Percentiles rank a stretch among this genome's conserved stretches.
Evolutionary conservation across 2,113 vertebrate genomes (phyloP).

Genomic region (Gasterosteus nipponicus): DNA sequence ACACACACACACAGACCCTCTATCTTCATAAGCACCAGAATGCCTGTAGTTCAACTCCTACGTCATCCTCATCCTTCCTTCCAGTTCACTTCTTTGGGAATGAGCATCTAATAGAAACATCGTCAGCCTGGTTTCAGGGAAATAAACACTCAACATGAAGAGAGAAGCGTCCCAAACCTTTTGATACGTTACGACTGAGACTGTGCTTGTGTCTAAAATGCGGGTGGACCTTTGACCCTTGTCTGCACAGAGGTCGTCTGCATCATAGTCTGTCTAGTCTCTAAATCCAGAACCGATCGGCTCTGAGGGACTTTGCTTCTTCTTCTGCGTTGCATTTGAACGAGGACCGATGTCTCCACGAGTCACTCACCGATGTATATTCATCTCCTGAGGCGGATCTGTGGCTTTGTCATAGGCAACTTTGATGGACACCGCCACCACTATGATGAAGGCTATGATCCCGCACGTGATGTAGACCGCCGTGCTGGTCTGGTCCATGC

Average conservation of each 20-base stretch:
- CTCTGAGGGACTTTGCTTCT: neutral
- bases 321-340: neutral
- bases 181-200: neutral
- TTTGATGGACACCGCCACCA: slow-evolving; percentile 94
- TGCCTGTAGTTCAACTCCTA: slow-evolving; percentile 34
- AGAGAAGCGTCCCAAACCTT: neutral
- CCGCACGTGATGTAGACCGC: slow-evolving; percentile 98
- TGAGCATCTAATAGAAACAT: slow-evolving; percentile 28
- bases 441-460: slow-evolving; percentile 95
- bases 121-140: neutral
- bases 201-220: neutral
- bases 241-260: neutral
- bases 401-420: slow-evolving; percentile 98
- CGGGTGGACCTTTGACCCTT: slow-evolving; percentile 27
- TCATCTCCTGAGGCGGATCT: slow-evolving; percentile 97
- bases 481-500: slow-evolving; percentile 95
- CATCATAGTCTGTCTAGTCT: neutral
- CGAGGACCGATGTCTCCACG: too few species aligned
- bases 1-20: neutral
- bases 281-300: neutral
- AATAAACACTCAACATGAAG: neutral
- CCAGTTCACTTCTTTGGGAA: slow-evolving; percentile 24
- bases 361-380: slow-evolving; percentile 93
- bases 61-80: slow-evolving; percentile 33
- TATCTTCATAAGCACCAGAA: neutral